Base-by-base conservation (phyloP, 2,797 vertebrate genomes). In the Typhlichthys eigenmanni region DNA sequence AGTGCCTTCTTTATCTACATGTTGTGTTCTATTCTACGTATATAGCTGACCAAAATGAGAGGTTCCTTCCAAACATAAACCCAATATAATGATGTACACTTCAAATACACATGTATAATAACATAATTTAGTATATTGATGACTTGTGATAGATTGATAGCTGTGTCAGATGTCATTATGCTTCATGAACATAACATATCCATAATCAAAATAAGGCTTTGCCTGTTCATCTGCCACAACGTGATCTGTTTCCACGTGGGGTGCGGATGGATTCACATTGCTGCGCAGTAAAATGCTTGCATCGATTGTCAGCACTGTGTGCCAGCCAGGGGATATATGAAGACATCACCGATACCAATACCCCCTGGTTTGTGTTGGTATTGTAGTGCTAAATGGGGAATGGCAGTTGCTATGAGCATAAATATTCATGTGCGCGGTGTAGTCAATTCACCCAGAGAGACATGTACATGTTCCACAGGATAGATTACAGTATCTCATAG, bases 1-100 rank as follows among this genome's bases (percentile, higher is more conserved):
- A 34, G 29, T 54, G 46, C 68, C 54, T 76, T 83, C 69, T 73
- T 83, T 88, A 82, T 82, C 58, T 80, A 56, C 32, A 47, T 54
- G 32, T 78, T 74, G 59, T 72, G 64, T 67, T 68, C 58, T 71
- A 70, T 72, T 67, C 58, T 24, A 29, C 24, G 24, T 29, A 29
- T 59, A 51, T 19, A 3, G 24, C 49, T 19, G 66, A 60, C 56
- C 54, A 51, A 75, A 81, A 79, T 69, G 62, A 74, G 65, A 65
- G 54, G 47, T 78, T 81, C 24, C 24, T 29, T 29, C 24, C 56
- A 66, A 47, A 47, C 87, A 80, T 87, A 78, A 66, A 85, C 72
- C 65, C 58, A 66, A 74, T 8, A 2, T 51, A 55, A 47, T 63
- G 58, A 60, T 64, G 24, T 24, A 24, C 24, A 24, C 24, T 3